Evolutionary conservation across 2,797 vertebrate genomes (phyloP), one percentile per base, ranked within the genome.

Genomic region (Rhinophrynus dorsalis): DNA sequence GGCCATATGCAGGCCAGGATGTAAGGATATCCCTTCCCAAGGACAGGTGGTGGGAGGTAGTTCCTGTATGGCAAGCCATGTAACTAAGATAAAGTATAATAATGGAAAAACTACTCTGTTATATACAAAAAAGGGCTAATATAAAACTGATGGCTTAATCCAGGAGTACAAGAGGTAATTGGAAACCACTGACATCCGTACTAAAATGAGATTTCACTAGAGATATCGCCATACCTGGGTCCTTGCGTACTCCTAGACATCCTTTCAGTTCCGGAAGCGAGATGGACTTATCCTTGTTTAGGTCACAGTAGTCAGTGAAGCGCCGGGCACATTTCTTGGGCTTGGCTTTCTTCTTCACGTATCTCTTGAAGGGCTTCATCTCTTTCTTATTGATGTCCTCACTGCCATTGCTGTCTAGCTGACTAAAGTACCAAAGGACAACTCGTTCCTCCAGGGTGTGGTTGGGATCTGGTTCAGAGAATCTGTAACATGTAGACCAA

Each of bases 301-400:
- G 90, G 88, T 99, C 97, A 35, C 97, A 99, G 90, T 98, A 99
- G 89, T 99, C 97, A 0, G 88, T 92, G 87, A 99, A 99, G 74
- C 94, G 96, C 73, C 97, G 94, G 62, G 93, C 92, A 2, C 97
- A 99, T 86, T 97, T 95, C 90, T 97, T 99, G 80, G 97, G 97
- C 79, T 96, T 98, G 80, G 96, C 96, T 92, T 98, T 99, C 89
- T 97, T 98, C 91, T 97, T 98, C 72, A 99, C 91, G 0, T 97
- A 98, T 74, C 92, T 92, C 83, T 98, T 99, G 78, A 99, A 97
- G 13, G 95, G 96, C 78, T 98, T 98, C 73, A 97, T 91, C 78
- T 99, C 97, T 69, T 96, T 92, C 82, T 98, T 98, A 87, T 92
- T 97, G 76, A 99, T 95, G 83, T 97, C 94, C 0, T 84, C 91